Evolutionary conservation across 2,888 invertebrate species (phyloP), one percentile per base, ranked within the genome.

Genomic region (Sphaerophoria rueppellii): DNA sequence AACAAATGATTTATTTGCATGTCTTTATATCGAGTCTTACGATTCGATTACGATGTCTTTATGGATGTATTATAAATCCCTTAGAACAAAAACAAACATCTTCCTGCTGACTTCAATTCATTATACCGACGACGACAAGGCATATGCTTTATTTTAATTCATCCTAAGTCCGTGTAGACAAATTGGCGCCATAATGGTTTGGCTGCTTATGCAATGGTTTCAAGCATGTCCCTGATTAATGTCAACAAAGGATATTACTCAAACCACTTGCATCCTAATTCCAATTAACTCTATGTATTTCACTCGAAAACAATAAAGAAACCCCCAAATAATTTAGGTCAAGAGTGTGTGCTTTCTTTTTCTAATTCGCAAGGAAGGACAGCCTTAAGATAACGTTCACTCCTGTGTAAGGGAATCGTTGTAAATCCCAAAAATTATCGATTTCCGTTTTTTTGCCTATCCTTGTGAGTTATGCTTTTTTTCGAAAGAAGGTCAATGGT

Each of bases 1-100:
- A 16, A 65, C 65, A 37, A 16, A 65, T 65, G 50, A 50, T 65
- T 50, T 65, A 65, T 65, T 65, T 37, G 65, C 65, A 65, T 65
- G 65, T 50, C 65, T 35, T 65, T 24, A 24, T 24, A 50, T 65
- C 50, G 35, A 37, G 35, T 34, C 14, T 16, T 37, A 50, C 16
- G 11, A 50, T 65, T 12, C 12, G 16, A 65, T 65, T 37, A 46
- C 5, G 46, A 54, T 55, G 32, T 54, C 37, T 40, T 60, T 58
- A 32, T 37, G 43, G 2, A 9, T 11, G 12, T 9, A 4, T 6
- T 11, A 43, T 9, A 9, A 43, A 43, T 6, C 4, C 9, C 9
- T 11, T 6, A 43, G 9, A 43, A 43, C 4, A 43, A 43, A 43
- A 52, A 35, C 60, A 35, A 54, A 71, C 5, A 67, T 43, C 65